Conservation (phyloP, 2,888 invertebrate genomes). For the Scrobipalpa atriplicella region DNA sequence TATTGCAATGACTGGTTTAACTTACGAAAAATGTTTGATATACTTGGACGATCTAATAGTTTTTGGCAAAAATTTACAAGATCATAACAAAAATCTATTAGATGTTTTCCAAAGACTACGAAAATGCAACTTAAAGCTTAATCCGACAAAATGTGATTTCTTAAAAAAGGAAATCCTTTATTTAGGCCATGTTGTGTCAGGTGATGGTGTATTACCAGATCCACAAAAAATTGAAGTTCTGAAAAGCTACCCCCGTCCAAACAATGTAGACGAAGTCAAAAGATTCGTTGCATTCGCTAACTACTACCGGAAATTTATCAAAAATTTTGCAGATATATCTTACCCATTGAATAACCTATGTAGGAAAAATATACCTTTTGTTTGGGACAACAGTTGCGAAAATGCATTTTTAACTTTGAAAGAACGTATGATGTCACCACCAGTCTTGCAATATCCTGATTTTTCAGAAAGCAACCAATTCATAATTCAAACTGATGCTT, state of each 20-base stretch:
- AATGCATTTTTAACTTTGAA: conserved; percentile 30
- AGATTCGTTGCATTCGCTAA: conserved; percentile 22
- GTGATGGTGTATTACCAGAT: conserved; percentile 25
- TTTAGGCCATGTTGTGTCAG: conserved; percentile 22
- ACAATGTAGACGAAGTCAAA: conserved; percentile 18
- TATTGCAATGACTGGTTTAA: conserved; percentile 35
- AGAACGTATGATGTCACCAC: conserved; percentile 17
- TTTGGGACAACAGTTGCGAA: conserved; percentile 29
- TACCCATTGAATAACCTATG: conserved; percentile 33
- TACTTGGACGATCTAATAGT: conserved; percentile 33
- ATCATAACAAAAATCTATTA: conserved; percentile 31
- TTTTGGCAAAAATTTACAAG: conserved; percentile 28
- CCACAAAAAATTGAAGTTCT: conserved; percentile 11
- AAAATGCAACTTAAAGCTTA: conserved; percentile 31
- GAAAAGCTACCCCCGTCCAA: conserved; percentile 11
- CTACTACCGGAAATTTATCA: conserved; percentile 32
- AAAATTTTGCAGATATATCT: conserved; percentile 32
- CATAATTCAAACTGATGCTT: conserved; percentile 30
- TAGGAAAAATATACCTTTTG: conserved; percentile 31
- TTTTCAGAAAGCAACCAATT: conserved; percentile 31
- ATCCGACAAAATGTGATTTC: conserved; percentile 29
- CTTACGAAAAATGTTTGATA: conserved; percentile 31
- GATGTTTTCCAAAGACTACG: conserved; percentile 26
- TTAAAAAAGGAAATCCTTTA: conserved; percentile 19
- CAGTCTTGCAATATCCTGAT: conserved; percentile 31